Evolutionary conservation across 1,140 invertebrate genomes (phyloP).

Genomic region (Parasteatoda tepidariorum): DNA sequence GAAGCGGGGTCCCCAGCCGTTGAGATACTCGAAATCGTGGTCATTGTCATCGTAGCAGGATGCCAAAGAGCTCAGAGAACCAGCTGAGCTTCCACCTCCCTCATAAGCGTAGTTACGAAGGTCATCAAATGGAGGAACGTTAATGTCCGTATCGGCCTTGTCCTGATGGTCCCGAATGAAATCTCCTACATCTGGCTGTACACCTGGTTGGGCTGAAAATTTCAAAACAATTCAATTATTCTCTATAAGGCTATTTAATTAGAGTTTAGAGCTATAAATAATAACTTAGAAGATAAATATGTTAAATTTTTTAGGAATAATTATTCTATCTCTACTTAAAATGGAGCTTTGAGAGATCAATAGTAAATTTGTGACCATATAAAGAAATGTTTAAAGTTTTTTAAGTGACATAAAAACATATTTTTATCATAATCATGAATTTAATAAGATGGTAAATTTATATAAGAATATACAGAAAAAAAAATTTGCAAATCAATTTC

Average conservation of each 20-base stretch:
- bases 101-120: slow-evolving; percentile 97
- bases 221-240: background rate
- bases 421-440: too few species aligned
- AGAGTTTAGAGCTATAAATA: too few species aligned
- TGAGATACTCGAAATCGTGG: slow-evolving; percentile 96
- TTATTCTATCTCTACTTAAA: too few species aligned
- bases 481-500: too few species aligned
- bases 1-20: slow-evolving; percentile 96
- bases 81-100: slow-evolving; percentile 95
- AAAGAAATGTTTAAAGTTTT: too few species aligned
- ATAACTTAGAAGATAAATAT: too few species aligned
- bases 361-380: too few species aligned
- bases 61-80: slow-evolving; percentile 92
- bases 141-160: slow-evolving; percentile 84
- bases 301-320: too few species aligned
- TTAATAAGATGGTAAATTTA: too few species aligned
- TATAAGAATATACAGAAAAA: too few species aligned
- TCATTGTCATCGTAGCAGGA: slow-evolving; percentile 95
- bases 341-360: too few species aligned
- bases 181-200: slow-evolving; percentile 87
- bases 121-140: slow-evolving; percentile 96
- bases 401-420: too few species aligned
- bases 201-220: slow-evolving; percentile 36
- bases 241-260: background rate
- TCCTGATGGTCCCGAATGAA: slow-evolving; percentile 90